Conservation (phyloP, 2,797 vertebrate genomes). For the Novumbra hubbsi region DNA sequence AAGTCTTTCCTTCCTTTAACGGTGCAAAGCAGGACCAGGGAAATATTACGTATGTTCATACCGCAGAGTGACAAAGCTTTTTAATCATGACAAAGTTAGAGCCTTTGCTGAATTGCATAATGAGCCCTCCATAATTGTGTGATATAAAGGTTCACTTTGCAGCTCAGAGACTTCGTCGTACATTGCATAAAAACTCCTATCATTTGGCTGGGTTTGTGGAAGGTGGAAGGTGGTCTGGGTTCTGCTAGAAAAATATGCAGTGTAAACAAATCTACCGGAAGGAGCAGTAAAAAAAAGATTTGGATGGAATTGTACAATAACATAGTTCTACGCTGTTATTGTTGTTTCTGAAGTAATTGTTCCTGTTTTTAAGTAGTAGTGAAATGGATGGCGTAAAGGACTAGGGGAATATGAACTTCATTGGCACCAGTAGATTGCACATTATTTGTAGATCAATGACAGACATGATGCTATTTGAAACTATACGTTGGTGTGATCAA, state of each 20-base stretch:
- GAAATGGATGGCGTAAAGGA: constrained; percentile 33
- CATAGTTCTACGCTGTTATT: too few species aligned
- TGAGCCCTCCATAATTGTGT: constrained; percentile 57
- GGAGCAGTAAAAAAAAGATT: constrained; percentile 9
- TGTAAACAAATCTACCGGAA: constrained; percentile 49
- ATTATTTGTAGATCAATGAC: constrained; percentile 65
- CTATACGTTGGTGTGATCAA: constrained; percentile 47
- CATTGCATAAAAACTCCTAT: constrained; percentile 56
- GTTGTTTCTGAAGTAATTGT: constrained; percentile 33
- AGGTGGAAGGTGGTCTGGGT: constrained; percentile 43
- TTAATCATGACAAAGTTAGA: constrained; percentile 47
- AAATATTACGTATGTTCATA: constrained; percentile 52
- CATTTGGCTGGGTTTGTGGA: constrained; percentile 46
- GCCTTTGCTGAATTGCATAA: constrained; percentile 64
- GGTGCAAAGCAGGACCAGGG: constrained; percentile 43
- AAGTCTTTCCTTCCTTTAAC: constrained; percentile 18
- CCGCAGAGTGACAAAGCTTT: constrained; percentile 43
- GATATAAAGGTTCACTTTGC: constrained; percentile 60
- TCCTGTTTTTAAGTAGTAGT: constrained; percentile 38
- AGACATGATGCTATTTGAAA: constrained; percentile 56
- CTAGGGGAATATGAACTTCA: constrained; percentile 48
- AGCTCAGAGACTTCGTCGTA: constrained; percentile 41
- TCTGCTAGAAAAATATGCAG: constrained; percentile 46
- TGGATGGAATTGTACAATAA: constrained; percentile 29
- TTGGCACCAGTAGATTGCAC: constrained; percentile 65